Evolutionary conservation across 2,888 invertebrate genomes (phyloP), one percentile per base, ranked within the genome.

Genomic region (Argynnis bischoffii): DNA sequence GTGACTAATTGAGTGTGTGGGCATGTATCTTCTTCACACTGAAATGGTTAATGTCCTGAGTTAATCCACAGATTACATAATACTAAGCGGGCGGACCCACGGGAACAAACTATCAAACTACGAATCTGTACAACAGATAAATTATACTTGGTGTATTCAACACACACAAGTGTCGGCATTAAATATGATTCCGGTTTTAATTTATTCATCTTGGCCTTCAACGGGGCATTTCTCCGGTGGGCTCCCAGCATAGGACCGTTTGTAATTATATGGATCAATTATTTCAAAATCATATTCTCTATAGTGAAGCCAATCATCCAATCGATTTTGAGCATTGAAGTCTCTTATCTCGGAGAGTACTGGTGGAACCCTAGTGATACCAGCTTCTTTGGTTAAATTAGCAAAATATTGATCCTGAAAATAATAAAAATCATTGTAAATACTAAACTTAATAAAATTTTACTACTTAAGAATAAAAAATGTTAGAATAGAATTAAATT

Each of bases 251-350:
- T 90, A 86, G 67, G 75, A 79, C 46, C 88, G 81, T 41, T 84
- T 83, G 66, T 84, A 92, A 55, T 83, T 81, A 3, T 76, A 60
- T 3, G 82, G 78, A 41, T 90, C 87, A 11, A 85, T 70, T 1
- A 92, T 72, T 21, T 83, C 80, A 68, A 84, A 91, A 53, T 91
- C 89, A 51, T 86, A 92, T 55, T 92, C 89, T 16, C 92, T 81
- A 69, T 91, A 92, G 75, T 90, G 87, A 0, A 89, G 74, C 4
- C 90, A 74, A 67, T 92, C 90, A 41, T 91, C 89, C 2, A 91
- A 65, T 16, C 92, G 82, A 73, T 87, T 88, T 61, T 75, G 79
- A 1, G 81, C 85, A 73, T 92, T 92, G 73, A 88, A 90, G 64
- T 89, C 86, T 47, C 89, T 81, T 31, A 92, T 89, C 3, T 77